Percentiles rank a stretch among this genome's conserved stretches.
These are phyloP conservation scores for Horisme vitalbata DNA, from an alignment of 2,888 invertebrate species.

Conservation along the genomic window DNA sequence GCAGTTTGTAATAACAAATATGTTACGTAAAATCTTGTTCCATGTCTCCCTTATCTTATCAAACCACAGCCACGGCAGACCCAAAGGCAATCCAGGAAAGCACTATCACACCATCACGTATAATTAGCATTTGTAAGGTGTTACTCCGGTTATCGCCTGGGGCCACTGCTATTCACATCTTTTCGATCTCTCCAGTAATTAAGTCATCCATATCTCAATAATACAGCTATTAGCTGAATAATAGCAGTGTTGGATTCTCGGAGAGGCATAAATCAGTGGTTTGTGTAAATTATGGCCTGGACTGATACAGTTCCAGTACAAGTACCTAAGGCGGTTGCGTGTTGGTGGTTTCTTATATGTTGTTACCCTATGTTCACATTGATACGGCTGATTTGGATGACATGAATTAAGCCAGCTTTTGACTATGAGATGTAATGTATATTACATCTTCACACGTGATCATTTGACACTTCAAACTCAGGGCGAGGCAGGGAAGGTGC, in stretches of 20 bases:
- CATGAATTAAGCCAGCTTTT: too few species aligned
- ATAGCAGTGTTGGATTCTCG: conserved; percentile 26
- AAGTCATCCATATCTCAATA: conserved; percentile 39
- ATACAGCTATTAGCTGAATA: conserved; percentile 33
- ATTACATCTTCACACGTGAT: too few species aligned
- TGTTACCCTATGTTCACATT: too few species aligned
- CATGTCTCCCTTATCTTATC: conserved; percentile 6
- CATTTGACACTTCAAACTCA: too few species aligned
- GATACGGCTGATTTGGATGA: too few species aligned
- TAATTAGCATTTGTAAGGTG: conserved; percentile 30
- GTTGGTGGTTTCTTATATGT: neutral
- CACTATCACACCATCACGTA: conserved; percentile 23
- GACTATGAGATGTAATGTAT: too few species aligned
- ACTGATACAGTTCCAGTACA: conserved; percentile 8
- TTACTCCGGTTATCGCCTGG: conserved; percentile 15
- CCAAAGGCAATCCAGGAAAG: conserved; percentile 16
- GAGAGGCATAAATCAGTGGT: conserved; percentile 29
- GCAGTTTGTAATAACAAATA: too few species aligned
- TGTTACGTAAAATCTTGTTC: neutral
- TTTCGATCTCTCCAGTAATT: conserved; percentile 31
- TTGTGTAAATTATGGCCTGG: conserved; percentile 19
- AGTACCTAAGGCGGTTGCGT: neutral
- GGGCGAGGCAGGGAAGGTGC: too few species aligned
- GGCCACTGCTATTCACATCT: conserved; percentile 27
- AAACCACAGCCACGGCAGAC: neutral